Percentiles rank a stretch among this genome's conserved stretches.
Evolutionary conservation across 2,113 vertebrate species (phyloP).

Genomic region (Aix galericulata): DNA sequence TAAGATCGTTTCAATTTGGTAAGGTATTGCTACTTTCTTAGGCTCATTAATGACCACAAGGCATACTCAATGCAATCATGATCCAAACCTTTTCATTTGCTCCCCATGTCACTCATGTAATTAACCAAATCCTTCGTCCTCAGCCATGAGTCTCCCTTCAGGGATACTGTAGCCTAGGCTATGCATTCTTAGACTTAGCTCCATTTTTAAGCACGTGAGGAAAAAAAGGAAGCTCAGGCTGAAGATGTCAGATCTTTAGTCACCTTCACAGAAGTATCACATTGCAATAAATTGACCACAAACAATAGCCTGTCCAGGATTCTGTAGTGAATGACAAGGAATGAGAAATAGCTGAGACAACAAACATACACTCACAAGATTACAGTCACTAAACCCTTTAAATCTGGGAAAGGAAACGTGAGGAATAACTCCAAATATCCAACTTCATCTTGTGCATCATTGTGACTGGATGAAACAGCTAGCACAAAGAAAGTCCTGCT

Average conservation of each 20-base stretch:
- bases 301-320: neutral
- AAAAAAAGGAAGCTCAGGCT: rapidly evolving
- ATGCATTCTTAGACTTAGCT: neutral
- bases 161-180: neutral
- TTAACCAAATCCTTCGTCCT: neutral
- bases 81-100: neutral
- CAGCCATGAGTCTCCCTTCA: neutral
- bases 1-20: neutral
- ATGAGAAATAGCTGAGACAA: neutral
- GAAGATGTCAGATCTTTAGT: slow-evolving; percentile 1
- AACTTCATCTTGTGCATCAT: neutral
- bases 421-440: neutral
- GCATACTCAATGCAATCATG: neutral
- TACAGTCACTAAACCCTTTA: neutral
- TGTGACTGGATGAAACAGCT: neutral
- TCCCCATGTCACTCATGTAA: neutral
- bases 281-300: slow-evolving; percentile 1
- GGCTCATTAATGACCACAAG: neutral
- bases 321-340: slow-evolving; percentile 17
- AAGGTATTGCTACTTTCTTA: neutral
- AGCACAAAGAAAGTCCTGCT: neutral
- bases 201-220: neutral
- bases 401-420: neutral
- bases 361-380: neutral
- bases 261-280: slow-evolving; percentile 20